phyloP scores from a whole-genome alignment of 2,113 vertebrate species.

The Sula dactylatra region DNA sequence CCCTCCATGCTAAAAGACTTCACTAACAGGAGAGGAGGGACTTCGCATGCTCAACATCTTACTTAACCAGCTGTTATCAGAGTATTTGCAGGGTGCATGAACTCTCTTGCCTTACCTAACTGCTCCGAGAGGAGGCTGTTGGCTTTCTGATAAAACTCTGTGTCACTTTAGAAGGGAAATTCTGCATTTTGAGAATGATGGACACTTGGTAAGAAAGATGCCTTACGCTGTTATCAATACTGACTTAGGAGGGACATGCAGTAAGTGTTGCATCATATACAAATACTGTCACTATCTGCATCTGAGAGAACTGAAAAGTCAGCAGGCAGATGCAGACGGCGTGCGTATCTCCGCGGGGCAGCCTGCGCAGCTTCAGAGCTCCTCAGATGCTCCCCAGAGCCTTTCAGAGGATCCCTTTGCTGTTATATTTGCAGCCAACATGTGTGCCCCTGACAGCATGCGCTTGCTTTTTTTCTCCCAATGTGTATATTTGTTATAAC shows the following conservation, averaged over 20 bases:
- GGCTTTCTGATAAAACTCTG: background rate
- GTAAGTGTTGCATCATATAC: background rate
- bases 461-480: background rate
- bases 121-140: background rate
- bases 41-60: background rate
- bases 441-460: background rate
- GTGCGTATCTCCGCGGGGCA: background rate
- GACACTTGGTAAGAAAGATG: background rate
- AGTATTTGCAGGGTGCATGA: background rate
- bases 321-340: background rate
- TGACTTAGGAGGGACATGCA: background rate
- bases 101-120: background rate
- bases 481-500: background rate
- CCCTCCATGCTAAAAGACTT: background rate
- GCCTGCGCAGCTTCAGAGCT: background rate
- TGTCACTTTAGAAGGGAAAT: background rate
- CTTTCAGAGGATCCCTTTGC: background rate
- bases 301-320: background rate
- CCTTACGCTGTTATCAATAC: background rate
- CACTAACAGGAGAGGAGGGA: background rate
- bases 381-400: background rate
- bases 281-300: background rate
- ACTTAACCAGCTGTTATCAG: slow-evolving; percentile 3
- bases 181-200: background rate
- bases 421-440: fast-evolving